phyloP scores from a whole-genome alignment of 2,888 invertebrate genomes.

The Omphaloscelis lunosa region DNA sequence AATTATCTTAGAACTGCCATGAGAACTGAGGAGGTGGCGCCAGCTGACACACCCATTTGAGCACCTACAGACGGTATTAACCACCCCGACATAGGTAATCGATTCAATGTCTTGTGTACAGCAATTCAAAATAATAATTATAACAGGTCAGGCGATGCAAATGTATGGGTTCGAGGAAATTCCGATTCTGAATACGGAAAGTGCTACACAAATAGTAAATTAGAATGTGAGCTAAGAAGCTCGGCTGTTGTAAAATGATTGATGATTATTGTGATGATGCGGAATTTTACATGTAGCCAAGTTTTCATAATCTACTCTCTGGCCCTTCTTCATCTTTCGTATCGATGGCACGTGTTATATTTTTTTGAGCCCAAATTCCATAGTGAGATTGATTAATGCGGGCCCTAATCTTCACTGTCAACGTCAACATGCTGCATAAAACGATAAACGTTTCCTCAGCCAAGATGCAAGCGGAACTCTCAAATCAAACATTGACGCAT shows the following conservation, averaged over 20 bases:
- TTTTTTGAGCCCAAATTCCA: not conserved
- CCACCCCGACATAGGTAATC: slow-evolving; percentile 30
- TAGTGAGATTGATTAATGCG: not conserved
- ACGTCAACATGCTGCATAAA: slow-evolving; percentile 17
- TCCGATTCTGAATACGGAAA: not conserved
- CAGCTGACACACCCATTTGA: slow-evolving; percentile 39
- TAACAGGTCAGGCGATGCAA: slow-evolving; percentile 40
- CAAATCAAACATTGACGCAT: slow-evolving; percentile 63
- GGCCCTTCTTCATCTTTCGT: not conserved
- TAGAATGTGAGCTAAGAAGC: not conserved
- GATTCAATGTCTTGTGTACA: slow-evolving; percentile 39
- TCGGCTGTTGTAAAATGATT: not conserved
- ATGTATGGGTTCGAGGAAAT: slow-evolving; percentile 20
- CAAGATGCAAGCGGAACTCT: slow-evolving; percentile 52
- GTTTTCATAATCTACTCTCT: not conserved
- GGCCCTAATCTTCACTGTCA: not conserved
- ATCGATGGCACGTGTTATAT: not conserved
- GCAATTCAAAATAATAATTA: slow-evolving; percentile 49
- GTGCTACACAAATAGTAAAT: slow-evolving; percentile 20
- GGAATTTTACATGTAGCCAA: not conserved
- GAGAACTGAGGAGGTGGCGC: slow-evolving; percentile 34
- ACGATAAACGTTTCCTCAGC: slow-evolving; percentile 42
- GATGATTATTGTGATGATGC: not conserved
- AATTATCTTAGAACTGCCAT: slow-evolving; percentile 37
- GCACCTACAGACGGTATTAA: slow-evolving; percentile 13